Evolutionary conservation across 2,888 invertebrate genomes (phyloP).

Genomic region (Melanchra persicariae): DNA sequence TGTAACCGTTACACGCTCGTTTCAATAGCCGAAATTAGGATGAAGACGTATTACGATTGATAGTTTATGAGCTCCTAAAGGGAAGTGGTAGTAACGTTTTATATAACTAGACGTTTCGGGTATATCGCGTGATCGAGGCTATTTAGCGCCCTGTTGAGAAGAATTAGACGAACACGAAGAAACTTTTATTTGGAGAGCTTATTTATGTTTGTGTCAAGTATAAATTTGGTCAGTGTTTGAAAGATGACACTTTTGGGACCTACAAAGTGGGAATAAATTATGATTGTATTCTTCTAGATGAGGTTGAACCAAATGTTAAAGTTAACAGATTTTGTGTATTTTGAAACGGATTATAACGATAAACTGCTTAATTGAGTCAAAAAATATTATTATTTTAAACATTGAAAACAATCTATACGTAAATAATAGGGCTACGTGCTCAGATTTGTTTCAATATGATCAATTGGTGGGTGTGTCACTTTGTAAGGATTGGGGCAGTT

Average conservation of each 20-base stretch:
- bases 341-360: background rate
- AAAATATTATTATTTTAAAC: no score
- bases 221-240: conserved; percentile 7
- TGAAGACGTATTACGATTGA: conserved; percentile 28
- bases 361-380: background rate
- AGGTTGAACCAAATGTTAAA: background rate
- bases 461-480: conserved; percentile 12
- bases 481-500: background rate
- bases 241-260: background rate
- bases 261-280: background rate
- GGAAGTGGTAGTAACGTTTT: conserved; percentile 28
- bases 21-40: conserved; percentile 20
- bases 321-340: background rate
- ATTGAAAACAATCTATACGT: no score
- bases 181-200: conserved; percentile 7
- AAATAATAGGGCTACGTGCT: no score
- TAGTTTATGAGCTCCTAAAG: conserved; percentile 31
- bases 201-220: conserved; percentile 12
- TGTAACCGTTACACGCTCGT: conserved; percentile 15
- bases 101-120: conserved; percentile 32
- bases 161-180: conserved; percentile 21
- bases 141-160: conserved; percentile 17
- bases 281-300: background rate
- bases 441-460: conserved; percentile 15
- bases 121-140: conserved; percentile 17